Base-by-base conservation (phyloP, 2,888 invertebrate species). In the Dryobota labecula region DNA sequence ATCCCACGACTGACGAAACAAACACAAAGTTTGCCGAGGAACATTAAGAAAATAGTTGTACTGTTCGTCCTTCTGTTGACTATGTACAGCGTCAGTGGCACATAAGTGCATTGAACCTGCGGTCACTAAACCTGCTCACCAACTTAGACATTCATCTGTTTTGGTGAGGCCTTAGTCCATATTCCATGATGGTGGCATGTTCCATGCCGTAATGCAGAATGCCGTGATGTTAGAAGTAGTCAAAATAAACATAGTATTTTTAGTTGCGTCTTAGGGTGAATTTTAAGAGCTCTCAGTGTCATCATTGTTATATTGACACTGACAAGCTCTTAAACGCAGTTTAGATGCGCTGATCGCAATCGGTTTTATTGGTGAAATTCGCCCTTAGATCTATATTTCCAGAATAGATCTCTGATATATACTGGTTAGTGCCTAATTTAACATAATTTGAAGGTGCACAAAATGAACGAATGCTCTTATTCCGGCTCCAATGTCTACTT, bases 71-170 rank as follows among this genome's bases (percentile, higher is more conserved):
- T n/a, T 53, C n/a, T 38, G 6, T 47, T n/a, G 30, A 27, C n/a
- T 33, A 15, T 5, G 15, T 36, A 24, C 13, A 56, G 6, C 8
- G 33, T 27, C 30, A 30, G 2, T 51, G 18, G 18, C 5, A 9
- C 15, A 33, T 13, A 11, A 20, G 49, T 61, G 60, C 30, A 49
- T 11, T 67, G 67, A 61, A 38, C 38, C 8, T 41, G n/a, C 24
- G 67, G 49, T 67, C 49, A 62, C 1, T 51, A n/a, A n/a, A 67
- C 62, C 62, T 36, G 8, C 33, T 15, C n/a, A 24, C 27, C 30
- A 53, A 53, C 18, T 53, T 18, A 2, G 0, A 27, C 27, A 27
- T 27, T 27, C 18, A 18, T 47, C 8, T 36, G 20, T 20, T 43
- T 41, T 60, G 20, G 20, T n/a, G n/a, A 60, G 20, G 11, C 9